Base-by-base conservation (phyloP, 1,140 invertebrate genomes). In the Brachystomella parvula region DNA sequence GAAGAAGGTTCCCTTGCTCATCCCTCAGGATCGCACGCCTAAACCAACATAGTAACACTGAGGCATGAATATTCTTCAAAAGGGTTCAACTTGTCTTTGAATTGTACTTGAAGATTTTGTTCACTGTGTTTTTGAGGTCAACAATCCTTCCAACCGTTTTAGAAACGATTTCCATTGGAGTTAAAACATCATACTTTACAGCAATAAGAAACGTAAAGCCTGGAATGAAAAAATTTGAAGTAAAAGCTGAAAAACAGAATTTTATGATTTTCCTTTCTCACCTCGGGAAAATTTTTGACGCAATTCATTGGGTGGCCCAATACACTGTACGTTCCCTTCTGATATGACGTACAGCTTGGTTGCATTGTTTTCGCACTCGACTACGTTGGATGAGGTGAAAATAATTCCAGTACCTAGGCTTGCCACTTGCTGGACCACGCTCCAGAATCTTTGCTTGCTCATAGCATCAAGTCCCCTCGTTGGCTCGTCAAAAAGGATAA, bases 311-410 rank as follows among this genome's bases (percentile, higher is more conserved):
- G 70, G 70, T 21, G 21, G 24, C 12, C 70, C 70, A 29, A 71
- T 21, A 33, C 70, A 71, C 32, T 71, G 70, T 15, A 68, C 47
- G 29, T 63, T 71, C 9, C 70, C 70, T 47, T 71, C 70, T 12
- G 63, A 61, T 17, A 71, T 29, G 0, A 71, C 64, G 58, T 63
- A n/a, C 21, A 71, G 21, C 24, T 65, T 63, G 0, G 44, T 30
- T 6, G 58, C 39, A 24, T 67, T 33, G 19, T 58, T 32, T 2
- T 19, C 64, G 24, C 66, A 67, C 33, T 71, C 70, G n/a, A 66
- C 66, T 6, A 59, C 47, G 32, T 59, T 63, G 32, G 35, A 65
- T 1, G 70, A 63, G 19, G 70, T 65, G 26, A 68, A 66, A 49
- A 71, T 59, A 26, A 71, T 63, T 3, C 65, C 67, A 47, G 33